These are phyloP conservation scores for Dryobota labecula DNA, from an alignment of 2,888 invertebrate species.

Conservation along the genomic window DNA sequence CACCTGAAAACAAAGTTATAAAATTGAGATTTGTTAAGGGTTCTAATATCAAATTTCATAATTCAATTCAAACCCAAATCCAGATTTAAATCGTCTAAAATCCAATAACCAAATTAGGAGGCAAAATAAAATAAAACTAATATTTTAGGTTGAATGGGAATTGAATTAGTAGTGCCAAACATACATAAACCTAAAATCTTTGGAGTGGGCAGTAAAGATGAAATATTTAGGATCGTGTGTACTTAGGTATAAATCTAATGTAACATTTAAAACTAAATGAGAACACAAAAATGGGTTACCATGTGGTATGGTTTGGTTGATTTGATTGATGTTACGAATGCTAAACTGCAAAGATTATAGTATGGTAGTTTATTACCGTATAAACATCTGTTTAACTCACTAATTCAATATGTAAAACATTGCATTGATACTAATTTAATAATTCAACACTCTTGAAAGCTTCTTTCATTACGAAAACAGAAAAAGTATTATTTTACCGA, in stretches of 20 bases:
- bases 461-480: not conserved
- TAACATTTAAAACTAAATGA: slow-evolving; percentile 15
- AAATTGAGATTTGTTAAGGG: not conserved
- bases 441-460: not conserved
- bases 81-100: not conserved
- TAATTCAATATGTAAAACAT: not conserved
- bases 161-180: not conserved
- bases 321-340: slow-evolving; percentile 37
- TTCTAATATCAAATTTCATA: not conserved
- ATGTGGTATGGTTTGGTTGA: slow-evolving; percentile 28
- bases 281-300: slow-evolving; percentile 50
- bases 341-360: not conserved
- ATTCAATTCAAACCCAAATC: not conserved
- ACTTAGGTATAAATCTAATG: slow-evolving; percentile 15
- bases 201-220: slow-evolving; percentile 25
- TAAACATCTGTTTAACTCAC: not conserved
- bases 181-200: slow-evolving; percentile 20
- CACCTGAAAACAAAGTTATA: slow-evolving; percentile 87
- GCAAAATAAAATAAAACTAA: too few species aligned
- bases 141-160: not conserved
- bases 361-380: not conserved
- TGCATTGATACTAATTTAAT: not conserved
- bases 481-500: not conserved
- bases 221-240: slow-evolving; percentile 23
- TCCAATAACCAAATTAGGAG: not conserved